phyloP scores from a whole-genome alignment of 1,140 invertebrate species.

The Orchestia grillus region DNA sequence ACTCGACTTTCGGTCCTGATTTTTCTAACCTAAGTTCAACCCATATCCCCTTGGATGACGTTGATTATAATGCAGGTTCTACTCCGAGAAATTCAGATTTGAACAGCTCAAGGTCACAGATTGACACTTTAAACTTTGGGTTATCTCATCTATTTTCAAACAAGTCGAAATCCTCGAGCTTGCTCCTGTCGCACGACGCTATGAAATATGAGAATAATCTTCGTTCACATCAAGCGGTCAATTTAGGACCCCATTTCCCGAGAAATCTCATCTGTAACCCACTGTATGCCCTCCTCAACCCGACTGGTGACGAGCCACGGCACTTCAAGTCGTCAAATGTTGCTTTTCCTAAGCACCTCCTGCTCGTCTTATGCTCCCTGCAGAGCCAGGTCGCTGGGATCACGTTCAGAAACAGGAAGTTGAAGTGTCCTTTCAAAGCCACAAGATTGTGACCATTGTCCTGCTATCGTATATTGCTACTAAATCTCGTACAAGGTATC shows the following conservation, averaged over 20 bases:
- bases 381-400: not conserved
- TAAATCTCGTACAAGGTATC: not conserved
- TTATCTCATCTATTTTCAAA: not conserved
- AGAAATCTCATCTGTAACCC: not conserved
- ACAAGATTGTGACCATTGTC: not conserved
- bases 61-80: not conserved
- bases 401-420: not conserved
- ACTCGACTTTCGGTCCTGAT: not conserved
- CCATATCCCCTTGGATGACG: not conserved
- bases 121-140: not conserved
- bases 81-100: not conserved
- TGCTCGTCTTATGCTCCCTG: not conserved
- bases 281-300: not conserved
- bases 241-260: not conserved
- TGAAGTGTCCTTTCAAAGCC: not conserved
- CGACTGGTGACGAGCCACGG: not conserved
- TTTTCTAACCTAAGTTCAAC: not conserved
- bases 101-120: not conserved
- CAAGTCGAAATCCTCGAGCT: not conserved
- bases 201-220: not conserved
- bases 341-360: not conserved
- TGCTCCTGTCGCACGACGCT: not conserved
- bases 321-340: not conserved
- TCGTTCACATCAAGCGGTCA: not conserved
- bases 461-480: not conserved